These are phyloP conservation scores for Enteromius fasciolatus DNA, from an alignment of 2,797 vertebrate genomes.

Conservation along the genomic window DNA sequence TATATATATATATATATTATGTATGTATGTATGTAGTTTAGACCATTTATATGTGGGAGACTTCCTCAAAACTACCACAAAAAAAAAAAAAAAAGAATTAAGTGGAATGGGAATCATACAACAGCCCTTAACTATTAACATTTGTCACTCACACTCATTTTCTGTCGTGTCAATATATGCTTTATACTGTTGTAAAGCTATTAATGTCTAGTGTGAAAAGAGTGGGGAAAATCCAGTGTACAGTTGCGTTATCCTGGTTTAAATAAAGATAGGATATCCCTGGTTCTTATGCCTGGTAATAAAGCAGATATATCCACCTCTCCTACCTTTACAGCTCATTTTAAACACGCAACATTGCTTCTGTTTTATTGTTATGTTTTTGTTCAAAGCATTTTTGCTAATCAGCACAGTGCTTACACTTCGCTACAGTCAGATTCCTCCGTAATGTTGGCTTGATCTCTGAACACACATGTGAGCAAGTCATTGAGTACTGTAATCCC, in stretches of 20 bases:
- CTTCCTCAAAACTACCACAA: too few species aligned
- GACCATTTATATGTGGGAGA: background rate
- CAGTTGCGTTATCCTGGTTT: too few species aligned
- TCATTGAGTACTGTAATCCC: constrained; percentile 30
- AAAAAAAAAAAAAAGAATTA: background rate
- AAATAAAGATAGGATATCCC: too few species aligned
- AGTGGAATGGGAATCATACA: background rate
- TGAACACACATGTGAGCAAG: constrained; percentile 43
- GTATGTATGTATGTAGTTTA: too few species aligned
- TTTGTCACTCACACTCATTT: background rate
- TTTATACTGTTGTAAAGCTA: background rate
- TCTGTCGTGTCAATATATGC: background rate
- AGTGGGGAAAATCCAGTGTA: background rate
- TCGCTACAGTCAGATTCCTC: background rate
- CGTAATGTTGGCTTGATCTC: constrained; percentile 31
- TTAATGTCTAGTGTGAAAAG: background rate
- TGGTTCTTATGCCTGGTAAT: background rate
- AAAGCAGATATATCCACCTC: background rate
- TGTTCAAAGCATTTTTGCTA: constrained; percentile 22
- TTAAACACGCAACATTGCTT: constrained; percentile 29
- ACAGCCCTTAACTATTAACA: background rate
- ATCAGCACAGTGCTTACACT: constrained; percentile 4
- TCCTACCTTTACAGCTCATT: constrained; percentile 10
- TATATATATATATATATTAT: too few species aligned
- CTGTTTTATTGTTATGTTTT: constrained; percentile 29